Evolutionary conservation across 2,888 invertebrate genomes (phyloP), one percentile per base, ranked within the genome.

Genomic region (Archips crataeganus): DNA sequence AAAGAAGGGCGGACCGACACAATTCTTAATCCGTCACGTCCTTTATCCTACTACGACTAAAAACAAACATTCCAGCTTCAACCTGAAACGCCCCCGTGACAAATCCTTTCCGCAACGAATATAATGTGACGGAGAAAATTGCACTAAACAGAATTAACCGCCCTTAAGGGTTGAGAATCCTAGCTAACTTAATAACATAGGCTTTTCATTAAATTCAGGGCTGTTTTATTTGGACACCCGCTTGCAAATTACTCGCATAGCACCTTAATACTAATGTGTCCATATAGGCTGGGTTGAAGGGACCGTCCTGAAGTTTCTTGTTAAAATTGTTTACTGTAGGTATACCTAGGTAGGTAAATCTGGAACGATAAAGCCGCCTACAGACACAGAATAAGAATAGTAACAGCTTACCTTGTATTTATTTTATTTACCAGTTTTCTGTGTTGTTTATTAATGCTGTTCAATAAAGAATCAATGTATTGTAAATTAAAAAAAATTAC

Each of bases 171-270:
- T 51, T 47, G 63, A 15, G 42, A 45, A 15, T 68, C 57, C 70
- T 63, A 63, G 67, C 45, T 75, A 71, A 71, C 60, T 68, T 68
- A 79, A 76, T 78, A 85, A 86, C 80, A 82, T 77, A 84, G 80
- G 79, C 81, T 87, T 87, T 87, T 88, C 88, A 88, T 88, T 87
- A 89, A 78, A 77, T 81, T 77, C 77, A 76, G 81, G 81, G 82
- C 86, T 87, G 87, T 87, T 90, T 89, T 88, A 88, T 87, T 87
- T 81, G 75, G 80, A 81, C 81, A 83, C 81, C 79, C 79, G 79
- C 79, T 84, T 82, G 77, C 83, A 87, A 88, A 87, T 88, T 88
- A 80, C 81, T 79, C 76, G 81, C 80, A 80, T 81, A 83, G 81
- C 79, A 77, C 76, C 76, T 64, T 60, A 59, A 73, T 62, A 62